Evolutionary conservation across 2,797 vertebrate species (phyloP).

Genomic region (Decapterus maruadsi): DNA sequence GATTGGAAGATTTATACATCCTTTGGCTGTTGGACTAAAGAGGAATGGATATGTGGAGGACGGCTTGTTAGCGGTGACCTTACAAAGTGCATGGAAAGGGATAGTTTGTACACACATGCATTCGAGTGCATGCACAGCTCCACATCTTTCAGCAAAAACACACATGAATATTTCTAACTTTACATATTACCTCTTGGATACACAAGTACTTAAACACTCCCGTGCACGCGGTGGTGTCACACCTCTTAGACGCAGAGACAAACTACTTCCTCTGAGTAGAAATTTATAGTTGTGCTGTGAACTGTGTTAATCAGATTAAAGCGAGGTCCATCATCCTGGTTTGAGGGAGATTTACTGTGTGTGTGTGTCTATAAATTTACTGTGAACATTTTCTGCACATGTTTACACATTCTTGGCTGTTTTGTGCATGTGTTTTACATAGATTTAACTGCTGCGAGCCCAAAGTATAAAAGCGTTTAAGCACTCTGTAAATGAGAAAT

Average conservation of each 20-base stretch:
- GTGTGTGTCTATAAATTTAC: conserved; percentile 28
- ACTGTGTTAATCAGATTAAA: conserved; percentile 78
- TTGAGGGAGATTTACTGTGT: conserved; percentile 49
- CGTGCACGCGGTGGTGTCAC: conserved; percentile 53
- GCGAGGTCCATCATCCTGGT: conserved; percentile 60
- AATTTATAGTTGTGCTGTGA: conserved; percentile 67
- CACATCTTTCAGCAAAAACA: conserved; percentile 24
- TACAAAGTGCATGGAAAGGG: conserved; percentile 69
- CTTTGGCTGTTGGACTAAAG: conserved; percentile 60
- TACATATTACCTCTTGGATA: conserved; percentile 58
- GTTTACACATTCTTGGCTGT: neutral
- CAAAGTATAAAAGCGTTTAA: conserved; percentile 7
- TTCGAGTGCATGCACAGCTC: conserved; percentile 3
- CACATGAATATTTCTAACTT: conserved; percentile 40
- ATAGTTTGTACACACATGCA: conserved; percentile 52
- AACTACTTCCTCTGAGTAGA: conserved; percentile 64
- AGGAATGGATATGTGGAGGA: conserved; percentile 67
- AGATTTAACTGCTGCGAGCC: conserved; percentile 9
- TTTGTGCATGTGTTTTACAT: conserved; percentile 11
- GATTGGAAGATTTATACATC: conserved; percentile 79
- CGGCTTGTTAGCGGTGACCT: conserved; percentile 75
- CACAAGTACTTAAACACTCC: conserved; percentile 60
- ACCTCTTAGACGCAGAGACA: conserved; percentile 71
- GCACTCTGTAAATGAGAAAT: conserved; percentile 33
- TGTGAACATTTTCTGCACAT: conserved; percentile 4